These are phyloP conservation scores for human DNA, from an alignment of 2,113 vertebrate species.

Conservation along the genomic window GRCh38 chr1:13577001-13577500, in stretches of 20 bases:
- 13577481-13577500: conserved; percentile 43
- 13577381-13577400: not conserved
- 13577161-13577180: not conserved
- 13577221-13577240: not conserved
- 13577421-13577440: not conserved
- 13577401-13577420: not conserved
- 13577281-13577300: not conserved
- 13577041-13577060: not conserved
- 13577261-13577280: not conserved
- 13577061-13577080: rapidly evolving
- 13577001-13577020: rapidly evolving
- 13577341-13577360: not conserved
- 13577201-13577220: not conserved
- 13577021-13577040: rapidly evolving
- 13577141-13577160: rapidly evolving
- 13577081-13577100: not conserved
- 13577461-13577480: not conserved
- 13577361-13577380: not conserved
- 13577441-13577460: not conserved
- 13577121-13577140: not conserved
- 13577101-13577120: rapidly evolving
- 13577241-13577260: not conserved
- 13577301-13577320: not conserved
- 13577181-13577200: not conserved
- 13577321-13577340: not conserved